Evolutionary conservation across 2,888 invertebrate species (phyloP), one percentile per base, ranked within the genome.

Genomic region (Mythimna impura): DNA sequence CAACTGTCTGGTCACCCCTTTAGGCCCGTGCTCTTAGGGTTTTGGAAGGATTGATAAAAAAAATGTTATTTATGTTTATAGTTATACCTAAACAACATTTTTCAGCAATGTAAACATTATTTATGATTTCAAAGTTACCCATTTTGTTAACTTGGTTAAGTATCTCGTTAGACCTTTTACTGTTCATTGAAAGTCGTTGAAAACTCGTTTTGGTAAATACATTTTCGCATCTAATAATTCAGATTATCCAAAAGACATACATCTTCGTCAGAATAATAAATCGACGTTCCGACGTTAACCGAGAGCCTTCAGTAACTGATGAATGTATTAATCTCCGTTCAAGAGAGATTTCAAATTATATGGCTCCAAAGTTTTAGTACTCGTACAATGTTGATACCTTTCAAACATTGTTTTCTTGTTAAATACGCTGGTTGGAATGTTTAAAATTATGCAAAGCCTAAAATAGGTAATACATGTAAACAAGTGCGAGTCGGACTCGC

Each of bases 251-350:
- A 83, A 83, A 83, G 80, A 85, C 87, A 89, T 90, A 90, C 88
- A 85, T 90, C 88, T 89, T 77, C 76, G 69, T 80, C 84, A 85
- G 87, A 88, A 89, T 89, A 90, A 90, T 89, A 88, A 90, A 89
- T 89, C 88, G 89, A 82, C 84, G 87, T 83, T 79, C 80, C 83
- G 86, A 88, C 88, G 86, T 86, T 82, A 77, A 80, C 83, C 81
- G 83, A 84, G 76, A 76, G 85, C 85, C 84, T 83, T 84, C 79
- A 73, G 85, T 81, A 85, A 87, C 88, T 88, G 89, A 88, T 80
- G 86, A 84, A 86, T 78, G 85, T 85, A 86, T 89, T 89, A 86
- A 76, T 81, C 82, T 83, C 84, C 81, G 83, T 84, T 80, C 80
- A 81, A 57, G 73, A 57, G 75, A 81, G 73, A 72, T 55, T 78